A percentile compares a stretch with the other conserved stretches of the same genome.
Evolutionary conservation across 2,113 vertebrate genomes (phyloP).

Genomic region (Menidia beryllina): DNA sequence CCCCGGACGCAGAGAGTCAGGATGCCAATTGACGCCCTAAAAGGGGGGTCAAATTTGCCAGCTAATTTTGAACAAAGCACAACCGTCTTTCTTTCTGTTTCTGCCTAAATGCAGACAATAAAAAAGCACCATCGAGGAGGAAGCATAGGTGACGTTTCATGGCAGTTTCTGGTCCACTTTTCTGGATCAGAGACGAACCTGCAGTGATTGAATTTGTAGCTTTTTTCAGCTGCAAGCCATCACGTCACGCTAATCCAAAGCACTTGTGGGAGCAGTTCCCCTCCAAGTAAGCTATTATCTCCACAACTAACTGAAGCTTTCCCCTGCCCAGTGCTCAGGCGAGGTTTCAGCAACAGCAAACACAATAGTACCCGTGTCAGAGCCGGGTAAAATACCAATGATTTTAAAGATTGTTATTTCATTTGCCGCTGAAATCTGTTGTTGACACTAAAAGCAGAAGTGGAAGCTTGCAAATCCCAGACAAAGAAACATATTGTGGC

Average conservation of each 20-base stretch:
- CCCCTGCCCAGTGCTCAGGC: no score
- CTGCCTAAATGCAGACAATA: not conserved
- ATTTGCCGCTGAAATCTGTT: conserved; percentile 19
- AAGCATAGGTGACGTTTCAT: not conserved
- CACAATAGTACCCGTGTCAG: not conserved
- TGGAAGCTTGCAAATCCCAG: conserved; percentile 20
- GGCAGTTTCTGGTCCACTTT: no score
- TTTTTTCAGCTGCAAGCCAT: not conserved
- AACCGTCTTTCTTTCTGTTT: not conserved
- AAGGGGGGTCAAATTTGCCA: not conserved
- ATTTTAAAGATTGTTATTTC: conserved; percentile 28
- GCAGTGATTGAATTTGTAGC: conserved; percentile 4
- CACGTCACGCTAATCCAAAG: not conserved
- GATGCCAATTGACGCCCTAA: not conserved
- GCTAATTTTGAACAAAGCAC: not conserved
- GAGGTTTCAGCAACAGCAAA: conserved; percentile 8
- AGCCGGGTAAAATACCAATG: conserved; percentile 1
- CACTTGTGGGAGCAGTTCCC: conserved; percentile 16
- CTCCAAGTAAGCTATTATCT: conserved; percentile 2
- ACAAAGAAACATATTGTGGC: conserved; percentile 35
- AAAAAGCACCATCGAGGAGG: not conserved
- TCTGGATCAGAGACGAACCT: no score
- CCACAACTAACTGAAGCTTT: not conserved
- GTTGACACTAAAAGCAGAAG: conserved; percentile 5
- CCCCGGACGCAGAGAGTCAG: not conserved